Evolutionary conservation across 2,113 vertebrate genomes (phyloP), one percentile per base, ranked within the genome.

Genomic region (Lepisosteus oculatus): DNA sequence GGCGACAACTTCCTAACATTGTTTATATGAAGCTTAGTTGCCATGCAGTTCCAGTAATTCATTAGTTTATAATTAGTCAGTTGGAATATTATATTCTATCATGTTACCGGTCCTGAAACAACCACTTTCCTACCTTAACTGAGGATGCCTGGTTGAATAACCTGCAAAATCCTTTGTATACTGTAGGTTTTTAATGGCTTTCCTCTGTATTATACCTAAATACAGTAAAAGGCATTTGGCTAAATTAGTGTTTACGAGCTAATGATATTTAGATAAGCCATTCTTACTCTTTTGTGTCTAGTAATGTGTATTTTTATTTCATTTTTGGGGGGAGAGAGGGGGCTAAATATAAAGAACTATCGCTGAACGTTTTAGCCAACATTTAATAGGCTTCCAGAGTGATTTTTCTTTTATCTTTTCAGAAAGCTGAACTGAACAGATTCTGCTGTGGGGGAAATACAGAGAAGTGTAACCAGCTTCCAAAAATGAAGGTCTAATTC

Each of bases 401-500:
- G 88, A 89, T 89, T 87, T 92, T 73, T 47, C 75, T 79, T 85
- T 80, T 77, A 68, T 59, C 70, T 73, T 77, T 9, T 67, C 74
- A 75, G 72, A 76, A 65, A 78, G 76, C 72, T 73, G 55, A 77
- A 75, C 71, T 13, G n/a, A 72, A 83, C 83, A 79, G 79, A 78
- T 85, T 88, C 80, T 80, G 83, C 84, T 90, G 87, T 76, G 81
- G 84, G 82, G 81, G 80, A 80, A 87, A 80, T 59, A 59, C 14
- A n/a, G n/a, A 59, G n/a, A 13, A 59, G 11, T 59, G n/a, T 13
- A 15, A 59, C 88, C 80, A 80, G 83, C 80, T 88, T 90, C 13
- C 86, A 88, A 84, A 86, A 88, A 86, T 79, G 82, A 84, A 77
- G 88, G 85, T 85, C 85, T 92, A 90, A 92, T 90, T 92, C 90